These are phyloP conservation scores for Drosophila sordidula DNA, from an alignment of 2,888 invertebrate genomes.

Conservation along the genomic window DNA sequence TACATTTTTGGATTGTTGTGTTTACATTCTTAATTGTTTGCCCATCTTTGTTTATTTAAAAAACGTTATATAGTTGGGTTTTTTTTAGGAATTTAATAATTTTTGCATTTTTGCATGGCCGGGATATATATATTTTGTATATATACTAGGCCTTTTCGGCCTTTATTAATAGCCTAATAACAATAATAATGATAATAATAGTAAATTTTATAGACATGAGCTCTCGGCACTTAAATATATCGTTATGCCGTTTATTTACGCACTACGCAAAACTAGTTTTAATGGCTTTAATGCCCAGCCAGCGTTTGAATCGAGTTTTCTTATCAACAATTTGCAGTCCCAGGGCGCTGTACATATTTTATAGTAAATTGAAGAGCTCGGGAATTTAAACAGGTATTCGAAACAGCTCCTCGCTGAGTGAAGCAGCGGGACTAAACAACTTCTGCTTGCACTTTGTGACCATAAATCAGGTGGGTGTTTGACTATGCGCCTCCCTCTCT, in stretches of 20 bases:
- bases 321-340: slow-evolving; percentile 45
- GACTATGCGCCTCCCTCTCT: slow-evolving; percentile 26
- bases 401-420: slow-evolving; percentile 14
- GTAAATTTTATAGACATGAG: background rate
- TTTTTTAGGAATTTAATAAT: too few relatives aligned
- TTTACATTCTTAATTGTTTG: too few relatives aligned
- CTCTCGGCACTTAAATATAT: background rate
- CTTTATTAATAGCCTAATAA: too few relatives aligned
- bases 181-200: too few relatives aligned
- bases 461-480: slow-evolving; percentile 69
- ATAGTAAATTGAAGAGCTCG: slow-evolving; percentile 39
- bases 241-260: background rate
- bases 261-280: background rate
- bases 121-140: too few relatives aligned
- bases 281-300: background rate
- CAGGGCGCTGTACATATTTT: slow-evolving; percentile 26
- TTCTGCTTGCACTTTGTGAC: slow-evolving; percentile 22
- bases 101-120: too few relatives aligned
- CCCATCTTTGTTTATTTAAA: too few relatives aligned
- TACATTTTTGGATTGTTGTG: too few relatives aligned
- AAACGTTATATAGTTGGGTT: too few relatives aligned
- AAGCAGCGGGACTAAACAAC: slow-evolving; percentile 11
- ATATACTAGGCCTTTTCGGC: too few relatives aligned
- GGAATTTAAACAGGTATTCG: slow-evolving; percentile 57
- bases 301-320: slow-evolving; percentile 23